Percentiles rank a stretch among this genome's conserved stretches.
Evolutionary conservation across 2,888 invertebrate species (phyloP).

Genomic region (Andricus curvator): DNA sequence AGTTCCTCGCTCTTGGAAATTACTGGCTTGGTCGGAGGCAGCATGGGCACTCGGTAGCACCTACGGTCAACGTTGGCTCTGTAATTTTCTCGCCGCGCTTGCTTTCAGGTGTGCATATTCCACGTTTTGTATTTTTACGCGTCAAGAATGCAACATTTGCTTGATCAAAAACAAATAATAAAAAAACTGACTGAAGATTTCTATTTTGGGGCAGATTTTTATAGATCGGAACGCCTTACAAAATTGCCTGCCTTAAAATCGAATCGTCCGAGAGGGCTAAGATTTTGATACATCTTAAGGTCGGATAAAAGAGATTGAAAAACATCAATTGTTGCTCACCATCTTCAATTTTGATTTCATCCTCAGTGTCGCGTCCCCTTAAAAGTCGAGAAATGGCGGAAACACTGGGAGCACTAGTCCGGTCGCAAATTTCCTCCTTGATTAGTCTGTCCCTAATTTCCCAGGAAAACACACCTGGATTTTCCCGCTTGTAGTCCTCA

Average conservation of each 20-base stretch:
- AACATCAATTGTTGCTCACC: slow-evolving; percentile 71
- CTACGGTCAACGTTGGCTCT: slow-evolving; percentile 59
- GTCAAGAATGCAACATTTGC: not conserved
- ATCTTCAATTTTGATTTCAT: slow-evolving; percentile 80
- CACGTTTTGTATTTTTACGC: slow-evolving; percentile 6
- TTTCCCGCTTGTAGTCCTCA: slow-evolving; percentile 86
- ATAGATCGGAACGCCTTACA: not conserved
- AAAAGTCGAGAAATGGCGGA: slow-evolving; percentile 90
- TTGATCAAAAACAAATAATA: not conserved
- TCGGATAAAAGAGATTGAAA: not conserved
- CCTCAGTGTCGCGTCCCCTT: slow-evolving; percentile 83
- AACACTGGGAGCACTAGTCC: slow-evolving; percentile 88
- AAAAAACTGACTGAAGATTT: not conserved
- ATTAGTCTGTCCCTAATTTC: slow-evolving; percentile 86
- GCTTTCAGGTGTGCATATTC: slow-evolving; percentile 35
- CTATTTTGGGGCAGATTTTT: not conserved
- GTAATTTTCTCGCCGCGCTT: slow-evolving; percentile 73
- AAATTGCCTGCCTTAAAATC: no score
- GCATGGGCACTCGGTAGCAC: slow-evolving; percentile 64
- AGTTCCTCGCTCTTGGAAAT: slow-evolving; percentile 67
- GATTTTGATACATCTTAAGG: no score
- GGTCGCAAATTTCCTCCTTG: slow-evolving; percentile 87
- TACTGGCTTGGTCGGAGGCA: slow-evolving; percentile 61
- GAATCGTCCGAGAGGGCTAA: no score
- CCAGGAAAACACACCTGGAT: slow-evolving; percentile 88